Evolutionary conservation across 2,113 vertebrate species (phyloP), one percentile per base, ranked within the genome.

Genomic region (Mormyrus iriodes): DNA sequence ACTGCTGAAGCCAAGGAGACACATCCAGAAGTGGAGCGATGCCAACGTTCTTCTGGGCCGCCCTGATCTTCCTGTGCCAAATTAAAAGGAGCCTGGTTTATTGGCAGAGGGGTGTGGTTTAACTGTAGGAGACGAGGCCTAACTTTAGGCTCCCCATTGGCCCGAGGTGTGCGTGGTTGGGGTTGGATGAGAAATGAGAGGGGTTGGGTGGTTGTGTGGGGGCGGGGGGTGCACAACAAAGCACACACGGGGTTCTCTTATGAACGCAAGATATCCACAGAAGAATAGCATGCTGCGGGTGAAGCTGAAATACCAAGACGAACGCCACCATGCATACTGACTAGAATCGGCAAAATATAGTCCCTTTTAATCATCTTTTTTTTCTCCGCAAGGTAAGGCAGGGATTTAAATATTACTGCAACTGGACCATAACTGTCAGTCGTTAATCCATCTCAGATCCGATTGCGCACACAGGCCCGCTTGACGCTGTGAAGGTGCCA

Each of bases 251-350:
- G 95, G 95, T 95, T 97, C 95, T 97, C 90, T 94, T 94, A 94
- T 96, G 95, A 96, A 96, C 92, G 96, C 94, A 95, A 94, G 92
- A 95, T 96, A 94, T 95, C 94, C 95, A 97, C 94, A 96, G 95
- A 73, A 73, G 65, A 98, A 97, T 96, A 96, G 97, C 98, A 98
- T 99, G 97, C 98, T 97, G 97, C 97, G 95, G 94, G 95, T 96
- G 96, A 96, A 97, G 95, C 92, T 94, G 95, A 97, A 95, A 96
- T 94, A 95, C 95, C 96, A 97, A 97, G 95, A 96, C 93, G 95
- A 94, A 94, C 94, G 95, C 96, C 96, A 95, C 95, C 97, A 97
- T 97, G 95, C 97, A 96, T 95, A 95, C 96, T 94, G 94, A 94
- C 95, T 92, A 94, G 94, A 93, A 97, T 95, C 97, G 97, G 97